These are phyloP conservation scores for Aphodius granarius DNA, from an alignment of 2,888 invertebrate species.

Conservation along the genomic window DNA sequence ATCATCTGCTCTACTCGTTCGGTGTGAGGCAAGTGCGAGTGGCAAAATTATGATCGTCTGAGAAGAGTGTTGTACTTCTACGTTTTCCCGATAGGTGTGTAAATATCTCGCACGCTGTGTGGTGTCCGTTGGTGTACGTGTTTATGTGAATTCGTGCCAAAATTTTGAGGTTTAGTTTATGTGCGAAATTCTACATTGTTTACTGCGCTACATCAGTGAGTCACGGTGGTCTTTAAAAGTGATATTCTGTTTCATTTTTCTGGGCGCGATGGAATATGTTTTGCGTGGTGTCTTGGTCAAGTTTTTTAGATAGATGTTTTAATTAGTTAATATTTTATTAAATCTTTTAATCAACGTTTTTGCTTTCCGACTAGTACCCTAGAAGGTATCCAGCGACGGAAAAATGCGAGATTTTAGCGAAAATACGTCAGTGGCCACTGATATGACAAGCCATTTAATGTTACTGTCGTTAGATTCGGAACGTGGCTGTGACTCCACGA, in stretches of 20 bases:
- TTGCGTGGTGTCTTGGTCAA: neutral
- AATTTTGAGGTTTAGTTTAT: neutral
- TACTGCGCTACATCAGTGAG: neutral
- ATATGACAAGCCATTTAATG: too few relatives aligned
- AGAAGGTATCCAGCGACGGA: too few relatives aligned
- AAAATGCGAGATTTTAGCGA: too few relatives aligned
- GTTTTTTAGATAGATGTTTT: neutral
- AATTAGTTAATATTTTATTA: too few relatives aligned
- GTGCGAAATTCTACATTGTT: neutral
- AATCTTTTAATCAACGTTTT: too few relatives aligned
- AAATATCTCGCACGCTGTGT: neutral
- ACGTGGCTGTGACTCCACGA: too few relatives aligned
- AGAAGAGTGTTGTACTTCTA: neutral
- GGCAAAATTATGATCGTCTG: neutral
- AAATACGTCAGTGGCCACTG: too few relatives aligned
- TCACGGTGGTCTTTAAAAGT: neutral
- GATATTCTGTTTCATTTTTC: neutral
- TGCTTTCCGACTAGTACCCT: too few relatives aligned
- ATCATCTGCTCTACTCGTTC: constrained; percentile 1
- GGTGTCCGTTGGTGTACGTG: neutral
- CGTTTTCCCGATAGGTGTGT: constrained; percentile 8
- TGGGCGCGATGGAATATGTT: neutral
- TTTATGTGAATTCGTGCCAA: neutral
- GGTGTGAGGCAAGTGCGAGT: constrained; percentile 5
- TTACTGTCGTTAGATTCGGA: too few relatives aligned